These are phyloP conservation scores for Strigamia maritima DNA, from an alignment of 2,888 invertebrate genomes.

Conservation along the genomic window DNA sequence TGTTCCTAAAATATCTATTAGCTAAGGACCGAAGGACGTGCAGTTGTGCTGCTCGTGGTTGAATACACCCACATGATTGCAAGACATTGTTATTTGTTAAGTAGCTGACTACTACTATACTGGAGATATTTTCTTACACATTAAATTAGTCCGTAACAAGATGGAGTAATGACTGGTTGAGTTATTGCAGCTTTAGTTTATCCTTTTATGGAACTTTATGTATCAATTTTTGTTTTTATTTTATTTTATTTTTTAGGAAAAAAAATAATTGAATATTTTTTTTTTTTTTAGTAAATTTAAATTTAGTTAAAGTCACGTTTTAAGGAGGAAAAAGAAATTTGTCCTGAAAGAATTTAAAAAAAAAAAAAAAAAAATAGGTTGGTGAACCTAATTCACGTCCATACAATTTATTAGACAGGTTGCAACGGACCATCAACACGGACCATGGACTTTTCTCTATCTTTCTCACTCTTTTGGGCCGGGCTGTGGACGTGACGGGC, in stretches of 20 bases:
- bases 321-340: neutral
- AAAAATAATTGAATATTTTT: neutral
- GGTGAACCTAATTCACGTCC: constrained; percentile 29
- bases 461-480: neutral
- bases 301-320: neutral
- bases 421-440: constrained; percentile 19
- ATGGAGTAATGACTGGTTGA: neutral
- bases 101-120: neutral
- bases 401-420: constrained; percentile 20
- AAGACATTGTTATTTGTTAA: neutral
- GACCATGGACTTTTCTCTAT: constrained; percentile 17
- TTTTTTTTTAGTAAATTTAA: neutral
- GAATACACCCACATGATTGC: constrained; percentile 5
- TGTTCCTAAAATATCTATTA: constrained; percentile 22
- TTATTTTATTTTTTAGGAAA: neutral
- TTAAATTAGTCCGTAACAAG: neutral
- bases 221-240: too few relatives aligned
- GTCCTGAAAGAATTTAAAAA: neutral
- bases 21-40: constrained; percentile 28
- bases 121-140: neutral
- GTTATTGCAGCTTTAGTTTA: neutral
- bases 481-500: constrained; percentile 17
- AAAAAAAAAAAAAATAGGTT: neutral
- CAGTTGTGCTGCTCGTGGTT: neutral
- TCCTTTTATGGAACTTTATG: too few relatives aligned